Base-by-base conservation (phyloP, 2,797 vertebrate species). In the Anableps anableps region DNA sequence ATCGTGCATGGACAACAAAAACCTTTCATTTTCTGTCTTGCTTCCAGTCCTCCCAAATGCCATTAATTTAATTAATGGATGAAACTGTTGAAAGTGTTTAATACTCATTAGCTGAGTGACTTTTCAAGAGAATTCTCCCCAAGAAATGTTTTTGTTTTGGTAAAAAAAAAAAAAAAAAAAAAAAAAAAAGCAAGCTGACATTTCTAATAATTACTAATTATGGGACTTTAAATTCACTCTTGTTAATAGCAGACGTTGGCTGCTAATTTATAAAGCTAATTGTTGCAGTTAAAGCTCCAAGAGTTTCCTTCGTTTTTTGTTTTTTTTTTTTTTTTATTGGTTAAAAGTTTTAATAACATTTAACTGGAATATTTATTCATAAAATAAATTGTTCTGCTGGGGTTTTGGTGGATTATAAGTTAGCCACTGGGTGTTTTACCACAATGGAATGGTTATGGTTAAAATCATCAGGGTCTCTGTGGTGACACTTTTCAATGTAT, bases 61-160 rank as follows among this genome's bases (percentile, higher is more conserved):
- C 79, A 45, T 80, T 82, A 76, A 76, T 21, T 79, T 36, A 78
- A 82, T 84, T 76, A 82, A 26, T 41, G 21, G 23, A 72, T 53
- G 66, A 70, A 70, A 70, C 66, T 43, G 38, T n/a, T 70, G 23
- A 70, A 70, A 70, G 38, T 41, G 14, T 38, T 70, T 83, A 76
- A 85, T 76, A 72, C 48, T 80, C 62, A 41, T 7, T 6, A 23
- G 58, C 77, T 58, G 41, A 43, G 38, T 16, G 66, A 43, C 38
- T 26, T 41, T 70, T 70, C 36, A 38, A 26, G 23, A 38, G 26
- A 41, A 70, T 70, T 41, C 66, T 70, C 23, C 2, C 21, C 23
- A n/a, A 43, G 23, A n/a, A 70, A 41, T 41, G 11, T n/a, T 26
- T 70, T 70, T 26, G 21, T 41, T 70, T 41, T 66, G 9, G 23